Conservation (phyloP, 2,113 vertebrate genomes). For the Equus quagga region DNA sequence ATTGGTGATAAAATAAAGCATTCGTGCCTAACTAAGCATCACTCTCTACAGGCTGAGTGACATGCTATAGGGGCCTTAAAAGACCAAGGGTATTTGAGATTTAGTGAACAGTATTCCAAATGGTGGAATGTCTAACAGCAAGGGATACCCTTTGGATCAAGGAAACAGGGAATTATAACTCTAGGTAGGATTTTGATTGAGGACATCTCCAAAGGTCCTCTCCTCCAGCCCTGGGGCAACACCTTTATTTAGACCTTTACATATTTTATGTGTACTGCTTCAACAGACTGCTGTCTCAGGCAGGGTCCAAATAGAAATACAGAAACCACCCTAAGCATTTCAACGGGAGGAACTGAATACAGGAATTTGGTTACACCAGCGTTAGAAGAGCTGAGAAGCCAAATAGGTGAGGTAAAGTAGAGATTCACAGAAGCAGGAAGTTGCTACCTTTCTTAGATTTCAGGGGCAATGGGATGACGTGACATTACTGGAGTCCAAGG, state of each 20-base stretch:
- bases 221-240: neutral
- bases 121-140: neutral
- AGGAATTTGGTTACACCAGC: neutral
- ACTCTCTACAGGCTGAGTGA: neutral
- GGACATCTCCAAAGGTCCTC: neutral
- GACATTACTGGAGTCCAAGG: neutral
- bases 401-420: neutral
- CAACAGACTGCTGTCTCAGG: neutral
- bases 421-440: neutral
- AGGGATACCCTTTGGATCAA: neutral
- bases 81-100: neutral
- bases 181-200: neutral
- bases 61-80: neutral
- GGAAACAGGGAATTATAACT: neutral
- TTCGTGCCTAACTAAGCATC: neutral
- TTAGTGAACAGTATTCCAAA: neutral
- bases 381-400: neutral
- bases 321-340: neutral
- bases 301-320: neutral
- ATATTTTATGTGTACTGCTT: neutral
- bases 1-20: neutral
- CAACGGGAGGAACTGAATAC: neutral
- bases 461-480: neutral
- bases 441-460: neutral
- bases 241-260: neutral